phyloP scores from a whole-genome alignment of 2,113 vertebrate genomes.

The Tringa solitaria region DNA sequence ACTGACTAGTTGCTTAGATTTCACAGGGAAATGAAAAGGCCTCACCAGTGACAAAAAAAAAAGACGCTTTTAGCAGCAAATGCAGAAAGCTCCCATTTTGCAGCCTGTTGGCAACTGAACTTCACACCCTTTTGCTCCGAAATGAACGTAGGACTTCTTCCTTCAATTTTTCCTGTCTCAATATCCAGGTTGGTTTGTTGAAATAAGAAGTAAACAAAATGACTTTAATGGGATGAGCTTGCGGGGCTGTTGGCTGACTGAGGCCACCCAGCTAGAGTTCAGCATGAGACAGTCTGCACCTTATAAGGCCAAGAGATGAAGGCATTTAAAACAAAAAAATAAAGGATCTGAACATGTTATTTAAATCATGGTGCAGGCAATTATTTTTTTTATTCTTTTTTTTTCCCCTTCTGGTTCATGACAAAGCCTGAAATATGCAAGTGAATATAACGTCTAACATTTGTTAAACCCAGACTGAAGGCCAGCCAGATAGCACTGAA shows the following conservation, averaged over 20 bases:
- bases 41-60: background rate
- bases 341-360: slow-evolving; percentile 40
- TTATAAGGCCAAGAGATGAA: slow-evolving; percentile 68
- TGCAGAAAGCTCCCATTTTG: background rate
- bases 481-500: slow-evolving; percentile 56
- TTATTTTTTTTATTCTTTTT: background rate
- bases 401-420: slow-evolving; percentile 24
- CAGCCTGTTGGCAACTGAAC: background rate
- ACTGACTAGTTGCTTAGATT: background rate
- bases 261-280: slow-evolving; percentile 66
- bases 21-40: background rate
- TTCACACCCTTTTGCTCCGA: background rate
- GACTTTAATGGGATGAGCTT: slow-evolving; percentile 61
- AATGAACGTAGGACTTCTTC: background rate
- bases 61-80: background rate
- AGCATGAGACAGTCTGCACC: slow-evolving; percentile 45
- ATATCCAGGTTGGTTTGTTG: slow-evolving; percentile 67
- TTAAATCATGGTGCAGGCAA: slow-evolving; percentile 42
- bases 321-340: slow-evolving; percentile 53
- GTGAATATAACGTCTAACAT: slow-evolving; percentile 29
- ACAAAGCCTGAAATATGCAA: slow-evolving; percentile 57
- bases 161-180: background rate
- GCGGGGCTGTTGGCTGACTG: slow-evolving; percentile 47
- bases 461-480: slow-evolving; percentile 62
- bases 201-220: slow-evolving; percentile 67